These are phyloP conservation scores for Dicyrtoma fusca DNA, from an alignment of 2,888 invertebrate species.

Conservation along the genomic window DNA sequence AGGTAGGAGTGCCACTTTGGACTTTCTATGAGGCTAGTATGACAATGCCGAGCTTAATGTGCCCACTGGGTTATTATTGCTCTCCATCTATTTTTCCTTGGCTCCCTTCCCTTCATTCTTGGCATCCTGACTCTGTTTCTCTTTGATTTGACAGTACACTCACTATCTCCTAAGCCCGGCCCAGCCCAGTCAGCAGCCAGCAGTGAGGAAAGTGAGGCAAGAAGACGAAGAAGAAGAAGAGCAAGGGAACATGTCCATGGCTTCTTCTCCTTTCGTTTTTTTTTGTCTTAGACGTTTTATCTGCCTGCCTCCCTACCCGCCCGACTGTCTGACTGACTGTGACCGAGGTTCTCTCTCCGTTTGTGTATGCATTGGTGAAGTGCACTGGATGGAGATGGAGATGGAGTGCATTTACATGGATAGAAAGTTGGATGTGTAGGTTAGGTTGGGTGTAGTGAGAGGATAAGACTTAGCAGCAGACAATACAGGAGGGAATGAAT, in stretches of 20 bases:
- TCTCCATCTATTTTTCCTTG: neutral
- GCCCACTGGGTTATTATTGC: constrained; percentile 34
- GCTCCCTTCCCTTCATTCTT: no score
- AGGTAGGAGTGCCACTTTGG: no score
- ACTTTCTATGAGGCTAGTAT: constrained; percentile 4
- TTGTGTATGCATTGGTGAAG: neutral
- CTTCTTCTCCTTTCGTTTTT: neutral
- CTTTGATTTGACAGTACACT: no score
- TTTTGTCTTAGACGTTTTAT: neutral
- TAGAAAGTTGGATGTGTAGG: no score
- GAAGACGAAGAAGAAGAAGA: neutral
- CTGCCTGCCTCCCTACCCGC: neutral
- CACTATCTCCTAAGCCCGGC: neutral
- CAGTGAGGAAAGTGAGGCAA: neutral
- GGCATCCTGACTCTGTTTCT: no score
- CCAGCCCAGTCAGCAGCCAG: no score
- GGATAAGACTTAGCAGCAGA: no score
- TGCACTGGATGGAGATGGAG: neutral
- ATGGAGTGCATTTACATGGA: no score
- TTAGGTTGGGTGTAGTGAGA: no score
- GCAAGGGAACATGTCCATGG: neutral
- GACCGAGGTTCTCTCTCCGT: no score
- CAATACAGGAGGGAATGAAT: no score
- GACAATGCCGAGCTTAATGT: constrained; percentile 25
- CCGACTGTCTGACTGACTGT: no score